These are phyloP conservation scores for Catocala fraxini DNA, from an alignment of 2,888 invertebrate genomes.

Conservation along the genomic window DNA sequence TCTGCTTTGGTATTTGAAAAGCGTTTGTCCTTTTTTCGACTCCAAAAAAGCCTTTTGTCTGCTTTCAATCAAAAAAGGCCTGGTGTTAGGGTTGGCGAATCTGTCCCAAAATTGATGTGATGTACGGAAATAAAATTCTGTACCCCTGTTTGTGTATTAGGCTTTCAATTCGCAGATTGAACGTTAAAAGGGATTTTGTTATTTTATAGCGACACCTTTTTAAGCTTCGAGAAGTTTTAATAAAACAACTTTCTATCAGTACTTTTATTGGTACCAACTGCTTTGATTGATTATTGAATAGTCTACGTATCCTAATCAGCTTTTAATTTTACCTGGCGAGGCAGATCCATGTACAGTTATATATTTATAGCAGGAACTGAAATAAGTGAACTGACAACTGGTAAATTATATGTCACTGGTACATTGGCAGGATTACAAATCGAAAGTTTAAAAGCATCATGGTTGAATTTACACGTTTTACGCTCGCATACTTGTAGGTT, in stretches of 20 bases:
- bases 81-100: conserved; percentile 46
- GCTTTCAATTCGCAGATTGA: conserved; percentile 22
- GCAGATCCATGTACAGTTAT: too few species aligned
- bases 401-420: too few species aligned
- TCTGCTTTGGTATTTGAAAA: conserved; percentile 68
- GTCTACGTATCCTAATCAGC: too few species aligned
- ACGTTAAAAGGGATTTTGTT: conserved; percentile 41
- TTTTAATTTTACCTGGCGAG: too few species aligned
- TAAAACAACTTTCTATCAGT: background rate
- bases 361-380: too few species aligned
- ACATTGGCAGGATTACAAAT: too few species aligned
- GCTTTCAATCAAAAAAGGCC: conserved; percentile 71
- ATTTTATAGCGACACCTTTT: conserved; percentile 28
- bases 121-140: conserved; percentile 21
- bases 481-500: too few species aligned
- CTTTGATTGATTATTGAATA: too few species aligned
- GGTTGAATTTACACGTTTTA: too few species aligned
- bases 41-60: conserved; percentile 74
- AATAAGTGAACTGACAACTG: too few species aligned
- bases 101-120: conserved; percentile 18
- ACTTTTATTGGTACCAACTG: too few species aligned
- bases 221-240: conserved; percentile 10
- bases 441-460: too few species aligned
- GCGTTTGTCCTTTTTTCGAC: conserved; percentile 72
- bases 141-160: conserved; percentile 22